Evolutionary conservation across 2,888 invertebrate species (phyloP), one percentile per base, ranked within the genome.

Genomic region (Malacosoma neustria): DNA sequence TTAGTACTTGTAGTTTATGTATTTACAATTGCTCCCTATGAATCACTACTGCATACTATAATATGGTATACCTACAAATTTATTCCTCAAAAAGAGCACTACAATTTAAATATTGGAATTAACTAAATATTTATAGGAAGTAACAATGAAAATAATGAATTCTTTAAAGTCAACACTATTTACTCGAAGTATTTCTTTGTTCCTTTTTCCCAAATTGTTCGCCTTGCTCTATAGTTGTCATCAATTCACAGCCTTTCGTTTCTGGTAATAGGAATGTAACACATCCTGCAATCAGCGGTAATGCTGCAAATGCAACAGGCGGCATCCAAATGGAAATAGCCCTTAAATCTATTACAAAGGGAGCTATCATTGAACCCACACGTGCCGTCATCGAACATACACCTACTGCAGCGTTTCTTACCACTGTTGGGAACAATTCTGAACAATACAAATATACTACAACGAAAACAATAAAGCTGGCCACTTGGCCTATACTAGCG

Each of bases 361-460:
- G 96, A 0, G 96, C 94, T 6, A 91, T 51, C 87, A 96, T 94
- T 0, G 95, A 95, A 0, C 97, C 97, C 13, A 96, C 80, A 46
- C 96, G 88, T 0, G 96, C 96, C 59, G 91, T 89, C 91, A 95
- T 93, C 0, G 96, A 96, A n/a, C 93, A 93, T n/a, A 92, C 87
- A 0, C 97, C 97, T 38, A 97, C 87, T 0, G 95, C 96, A 34
- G 93, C 91, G 55, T 95, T 96, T 22, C 97, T 86, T 1, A 96
- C 91, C 2, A 95, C 93, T 0, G 97, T 97, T 0, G 97, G 97
- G 56, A 95, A 96, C 35, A 96, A 65, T 72, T 97, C 97, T 0
- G 94, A 92, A 29, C 93, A 92, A 72, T 93, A 96, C 30, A 97
- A 88, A 69, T 96, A 97, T 7, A 93, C 92, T 13, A 93, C 91